phyloP scores from a whole-genome alignment of 1,140 invertebrate genomes.

The Acromyrmex echinatior region DNA sequence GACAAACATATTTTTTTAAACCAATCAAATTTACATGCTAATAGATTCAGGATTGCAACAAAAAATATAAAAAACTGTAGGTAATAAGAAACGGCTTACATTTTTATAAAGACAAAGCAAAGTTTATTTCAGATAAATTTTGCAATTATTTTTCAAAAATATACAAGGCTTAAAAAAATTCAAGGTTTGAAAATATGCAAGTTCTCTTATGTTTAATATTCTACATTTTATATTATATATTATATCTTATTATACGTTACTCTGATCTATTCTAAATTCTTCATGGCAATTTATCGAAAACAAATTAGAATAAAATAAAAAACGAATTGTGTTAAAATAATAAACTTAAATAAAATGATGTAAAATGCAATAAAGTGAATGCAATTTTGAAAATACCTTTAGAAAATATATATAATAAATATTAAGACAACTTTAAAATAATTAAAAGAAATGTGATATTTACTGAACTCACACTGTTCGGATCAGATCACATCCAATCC shows the following conservation, averaged over 20 bases:
- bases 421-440: background rate
- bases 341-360: background rate
- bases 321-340: background rate
- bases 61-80: background rate
- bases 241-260: background rate
- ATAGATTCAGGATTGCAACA: background rate
- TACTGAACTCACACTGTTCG: background rate
- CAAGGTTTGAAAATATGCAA: background rate
- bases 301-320: background rate
- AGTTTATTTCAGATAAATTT: background rate
- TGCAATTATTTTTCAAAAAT: background rate
- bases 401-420: background rate
- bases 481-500: background rate
- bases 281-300: background rate
- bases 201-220: background rate
- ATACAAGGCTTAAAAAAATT: background rate
- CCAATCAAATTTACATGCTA: background rate
- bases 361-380: too few species aligned
- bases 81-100: background rate
- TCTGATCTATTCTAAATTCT: constrained; percentile 4
- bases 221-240: too few species aligned
- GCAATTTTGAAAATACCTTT: background rate
- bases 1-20: too few species aligned
- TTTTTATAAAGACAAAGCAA: background rate
- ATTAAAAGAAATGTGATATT: background rate